Evolutionary conservation across 30 jellyfish, hydroid and myxozoan genomes (phyloP), one percentile per base, ranked within the genome.

Genomic region (Hydractinia echinata): DNA sequence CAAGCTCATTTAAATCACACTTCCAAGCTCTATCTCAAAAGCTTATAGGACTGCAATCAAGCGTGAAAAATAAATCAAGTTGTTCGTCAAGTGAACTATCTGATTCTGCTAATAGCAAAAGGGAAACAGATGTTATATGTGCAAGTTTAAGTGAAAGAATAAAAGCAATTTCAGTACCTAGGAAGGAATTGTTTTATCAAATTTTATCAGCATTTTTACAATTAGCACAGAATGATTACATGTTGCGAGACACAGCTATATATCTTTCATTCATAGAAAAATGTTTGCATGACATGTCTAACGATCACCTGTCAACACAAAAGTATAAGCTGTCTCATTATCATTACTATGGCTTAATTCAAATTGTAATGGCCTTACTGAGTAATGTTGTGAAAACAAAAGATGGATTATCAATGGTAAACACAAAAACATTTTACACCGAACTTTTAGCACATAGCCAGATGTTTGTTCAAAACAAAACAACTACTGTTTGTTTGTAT

Each of bases 171-270:
- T 8, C 55, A 19, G 1, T 71, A 7, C 11, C 10, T 19, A 7
- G 81, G n/a, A 30, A 71, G n/a, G 60, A 71, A 71, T 58, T 71
- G 10, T 71, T 71, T 50, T 71, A 20, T 52, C 81, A 71, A 30
- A 30, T 71, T 48, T 30, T 71, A 30, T 71, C 81, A 20, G 52
- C 81, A 5, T 50, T 71, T 52, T 58, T 71, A 14, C 60, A 58
- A 7, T n/a, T 71, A 14, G 60, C 61, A 8, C 81, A 71, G 60
- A 71, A 71, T 50, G 81, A 71, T 20, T 30, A 19, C 81, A 71
- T 71, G 81, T 71, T 58, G n/a, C 55, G 60, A 71, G 81, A 71
- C 10, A 30, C 55, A 5, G 52, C 55, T 7, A 52, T 9, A 6
- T 71, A 20, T 20, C 10, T 71, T 14, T 15, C 55, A 14, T 71